Percentiles rank a stretch among this genome's conserved stretches.
Evolutionary conservation across 2,113 vertebrate genomes (phyloP).

Genomic region (Polyodon spathula): DNA sequence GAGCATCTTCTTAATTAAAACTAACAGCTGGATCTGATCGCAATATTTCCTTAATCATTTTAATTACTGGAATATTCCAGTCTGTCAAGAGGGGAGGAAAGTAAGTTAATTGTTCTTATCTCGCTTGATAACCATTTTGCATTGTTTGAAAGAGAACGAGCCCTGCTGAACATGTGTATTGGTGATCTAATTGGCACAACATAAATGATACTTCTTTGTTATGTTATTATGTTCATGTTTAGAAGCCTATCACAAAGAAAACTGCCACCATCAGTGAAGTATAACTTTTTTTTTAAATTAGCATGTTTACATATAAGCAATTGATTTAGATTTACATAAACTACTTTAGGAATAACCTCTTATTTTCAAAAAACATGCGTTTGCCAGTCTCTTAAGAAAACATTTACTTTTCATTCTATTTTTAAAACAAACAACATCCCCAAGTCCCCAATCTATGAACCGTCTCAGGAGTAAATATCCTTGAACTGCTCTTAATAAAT

Average conservation of each 20-base stretch:
- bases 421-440: too few relatives aligned
- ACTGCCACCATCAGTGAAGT: constrained; percentile 49
- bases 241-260: constrained; percentile 52
- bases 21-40: constrained; percentile 55
- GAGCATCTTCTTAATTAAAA: constrained; percentile 50
- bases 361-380: constrained; percentile 33
- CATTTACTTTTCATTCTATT: too few relatives aligned
- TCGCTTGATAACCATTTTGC: constrained; percentile 53
- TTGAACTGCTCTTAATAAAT: not conserved
- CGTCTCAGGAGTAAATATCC: not conserved
- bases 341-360: constrained; percentile 37
- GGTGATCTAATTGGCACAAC: constrained; percentile 55
- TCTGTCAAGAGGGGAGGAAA: constrained; percentile 35
- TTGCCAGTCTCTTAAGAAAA: too few relatives aligned
- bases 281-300: constrained; percentile 52
- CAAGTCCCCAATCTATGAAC: too few relatives aligned
- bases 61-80: constrained; percentile 52
- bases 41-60: constrained; percentile 62
- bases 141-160: constrained; percentile 46
- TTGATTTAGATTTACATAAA: constrained; percentile 12
- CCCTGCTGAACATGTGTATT: constrained; percentile 44
- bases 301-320: constrained; percentile 47
- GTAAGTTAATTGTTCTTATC: constrained; percentile 57
- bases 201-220: constrained; percentile 55
- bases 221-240: constrained; percentile 29